Base-by-base conservation (phyloP, 2,113 vertebrate species). In the Dicentrarchus labrax region DNA sequence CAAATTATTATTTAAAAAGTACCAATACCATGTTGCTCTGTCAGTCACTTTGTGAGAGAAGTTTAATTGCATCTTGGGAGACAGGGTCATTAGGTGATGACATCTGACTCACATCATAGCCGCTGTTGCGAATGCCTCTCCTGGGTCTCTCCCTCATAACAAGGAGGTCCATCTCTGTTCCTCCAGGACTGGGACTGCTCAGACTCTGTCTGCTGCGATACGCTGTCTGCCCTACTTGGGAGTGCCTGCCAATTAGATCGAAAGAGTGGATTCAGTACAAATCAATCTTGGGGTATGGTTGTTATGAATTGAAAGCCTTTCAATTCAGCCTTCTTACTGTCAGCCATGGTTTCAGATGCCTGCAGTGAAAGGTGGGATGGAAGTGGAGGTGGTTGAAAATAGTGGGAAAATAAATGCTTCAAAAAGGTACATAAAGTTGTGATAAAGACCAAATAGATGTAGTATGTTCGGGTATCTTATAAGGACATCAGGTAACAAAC, bases 121-220 rank as follows among this genome's bases (percentile, higher is more conserved):
- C 98, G 4, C 97, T 99, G 95, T 99, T 99, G 1, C 97, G 95
- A 67, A 99, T 99, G 70, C 98, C 98, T 91, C 97, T 97, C 17
- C 97, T 95, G 1, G 98, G 97, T 90, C 97, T 95, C 87, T 99
- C 98, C 82, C 97, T 96, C 84, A 98, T 98, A 84, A 99, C 98
- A 59, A 99, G 96, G 79, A 99, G 97, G 95, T 99, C 98, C 98
- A 99, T 99, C 92, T 99, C 98, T 0, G 98, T 99, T 87, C 98
- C 98, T 78, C 98, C 98, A 2, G 98, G 98, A 83, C 98, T 99
- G 21, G 98, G 98, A 74, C 98, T 99, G 92, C 98, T 99, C 89
- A 99, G 95, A 85, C 98, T 99, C 93, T 99, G 98, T 74, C 98
- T 96, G 94, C 98, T 99, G 88, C 97, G 96, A 93, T 99, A 98